Base-by-base conservation (phyloP, 2,797 vertebrate genomes). In the Sebastes minor region DNA sequence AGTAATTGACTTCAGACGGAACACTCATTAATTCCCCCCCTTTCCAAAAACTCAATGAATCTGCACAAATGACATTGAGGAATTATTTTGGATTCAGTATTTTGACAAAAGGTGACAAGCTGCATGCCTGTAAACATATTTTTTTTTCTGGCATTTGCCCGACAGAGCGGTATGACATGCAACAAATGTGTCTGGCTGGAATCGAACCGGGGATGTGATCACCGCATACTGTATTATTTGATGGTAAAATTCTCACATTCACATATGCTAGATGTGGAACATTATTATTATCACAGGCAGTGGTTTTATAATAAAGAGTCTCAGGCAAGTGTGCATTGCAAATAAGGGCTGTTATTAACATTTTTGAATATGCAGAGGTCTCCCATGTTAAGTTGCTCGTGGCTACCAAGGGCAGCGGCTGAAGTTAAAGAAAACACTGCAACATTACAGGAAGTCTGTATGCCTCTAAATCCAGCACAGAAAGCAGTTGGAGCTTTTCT, bases 321-420 rank as follows among this genome's bases (percentile, higher is more conserved):
- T 83, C 9, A 35, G 30, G 60, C 27, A 8, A 74, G 7, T 38
- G 32, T 71, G 63, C 53, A 70, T 65, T 67, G 38, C 64, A 74
- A 66, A 86, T 49, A 60, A 55, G 46, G 23, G 46, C 23, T 1
- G 1, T 52, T 22, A 80, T 82, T 74, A 72, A n/a, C 79, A 83
- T 76, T 64, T 53, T 53, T 66, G 14, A 67, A 81, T 60, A 76
- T 63, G 22, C 30, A 62, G 33, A 61, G 35, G 57, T 49, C 33
- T 71, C 1, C 12, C 11, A 14, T 65, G 22, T 56, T 53, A 25
- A 65, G 32, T 76, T 73, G 64, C 76, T 71, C 14, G 57, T 78
- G 71, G 76, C 67, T 60, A 82, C 16, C n/a, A 71, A 75, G 42
- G 61, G 33, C 63, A 76, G 2, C 56, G n/a, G 30, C 33, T 59